These are phyloP conservation scores for Chironomus striatipennis DNA, from an alignment of 1,140 invertebrate genomes.

Conservation along the genomic window DNA sequence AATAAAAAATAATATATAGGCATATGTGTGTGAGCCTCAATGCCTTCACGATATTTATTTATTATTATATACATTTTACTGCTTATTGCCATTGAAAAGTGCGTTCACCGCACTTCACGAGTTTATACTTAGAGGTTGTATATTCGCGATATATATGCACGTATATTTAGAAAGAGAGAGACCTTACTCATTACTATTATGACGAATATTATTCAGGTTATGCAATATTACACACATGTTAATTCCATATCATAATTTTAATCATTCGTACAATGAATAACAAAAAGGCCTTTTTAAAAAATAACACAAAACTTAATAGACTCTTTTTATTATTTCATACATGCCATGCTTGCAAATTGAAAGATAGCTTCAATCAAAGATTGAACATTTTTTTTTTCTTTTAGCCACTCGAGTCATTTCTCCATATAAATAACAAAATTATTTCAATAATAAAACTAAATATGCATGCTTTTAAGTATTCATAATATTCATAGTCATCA, in stretches of 20 bases:
- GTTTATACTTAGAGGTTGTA: not conserved
- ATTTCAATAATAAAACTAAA: not conserved
- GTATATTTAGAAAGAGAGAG: conserved; percentile 10
- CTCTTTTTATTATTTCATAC: too few species aligned
- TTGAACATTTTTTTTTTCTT: too few species aligned
- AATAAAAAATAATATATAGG: not conserved
- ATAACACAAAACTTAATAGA: too few species aligned
- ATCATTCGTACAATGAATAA: conserved; percentile 6
- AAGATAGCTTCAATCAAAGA: too few species aligned
- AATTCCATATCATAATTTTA: conserved; percentile 21
- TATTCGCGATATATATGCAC: not conserved
- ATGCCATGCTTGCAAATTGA: too few species aligned
- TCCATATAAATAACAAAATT: not conserved
- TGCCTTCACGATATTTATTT: not conserved
- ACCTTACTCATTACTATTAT: conserved; percentile 18
- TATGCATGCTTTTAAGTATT: not conserved
- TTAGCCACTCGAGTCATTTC: too few species aligned
- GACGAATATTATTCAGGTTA: conserved; percentile 21
- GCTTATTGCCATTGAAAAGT: conserved; percentile 18
- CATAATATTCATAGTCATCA: too few species aligned
- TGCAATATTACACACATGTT: conserved; percentile 21
- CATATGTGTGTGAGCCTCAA: not conserved
- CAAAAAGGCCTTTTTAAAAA: not conserved
- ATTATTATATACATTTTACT: not conserved
- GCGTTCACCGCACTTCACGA: not conserved